A percentile compares a stretch with the other conserved stretches of the same genome.
phyloP scores from a whole-genome alignment of 2,113 vertebrate genomes.

The Mirza zaza region DNA sequence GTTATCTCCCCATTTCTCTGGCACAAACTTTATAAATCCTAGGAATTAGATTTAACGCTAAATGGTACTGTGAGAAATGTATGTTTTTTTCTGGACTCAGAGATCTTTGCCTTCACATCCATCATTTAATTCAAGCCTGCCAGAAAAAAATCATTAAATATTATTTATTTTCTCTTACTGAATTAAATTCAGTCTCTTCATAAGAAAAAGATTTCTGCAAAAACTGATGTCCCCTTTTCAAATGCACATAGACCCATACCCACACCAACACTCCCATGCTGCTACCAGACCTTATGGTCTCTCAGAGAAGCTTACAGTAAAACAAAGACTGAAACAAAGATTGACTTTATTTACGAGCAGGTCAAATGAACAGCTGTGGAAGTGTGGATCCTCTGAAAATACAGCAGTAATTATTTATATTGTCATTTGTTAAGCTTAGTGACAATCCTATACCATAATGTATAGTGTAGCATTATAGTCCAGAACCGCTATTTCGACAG shows the following conservation, averaged over 20 bases:
- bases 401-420: not conserved
- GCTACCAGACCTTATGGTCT: not conserved
- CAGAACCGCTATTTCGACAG: not conserved
- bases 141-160: not conserved
- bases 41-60: not conserved
- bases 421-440: not conserved
- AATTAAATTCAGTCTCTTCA: not conserved
- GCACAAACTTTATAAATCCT: not conserved
- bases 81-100: not conserved
- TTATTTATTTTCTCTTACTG: not conserved
- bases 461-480: not conserved
- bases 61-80: not conserved
- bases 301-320: not conserved
- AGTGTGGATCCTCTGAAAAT: not conserved
- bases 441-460: not conserved
- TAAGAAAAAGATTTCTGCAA: slow-evolving; percentile 4
- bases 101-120: not conserved
- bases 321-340: not conserved
- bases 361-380: not conserved
- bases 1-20: not conserved
- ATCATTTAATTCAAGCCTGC: not conserved
- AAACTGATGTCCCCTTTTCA: not conserved
- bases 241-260: not conserved
- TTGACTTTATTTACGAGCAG: not conserved
- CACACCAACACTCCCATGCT: not conserved